Conservation (phyloP, 2,797 vertebrate species). For the Cryptoprocta ferox region DNA sequence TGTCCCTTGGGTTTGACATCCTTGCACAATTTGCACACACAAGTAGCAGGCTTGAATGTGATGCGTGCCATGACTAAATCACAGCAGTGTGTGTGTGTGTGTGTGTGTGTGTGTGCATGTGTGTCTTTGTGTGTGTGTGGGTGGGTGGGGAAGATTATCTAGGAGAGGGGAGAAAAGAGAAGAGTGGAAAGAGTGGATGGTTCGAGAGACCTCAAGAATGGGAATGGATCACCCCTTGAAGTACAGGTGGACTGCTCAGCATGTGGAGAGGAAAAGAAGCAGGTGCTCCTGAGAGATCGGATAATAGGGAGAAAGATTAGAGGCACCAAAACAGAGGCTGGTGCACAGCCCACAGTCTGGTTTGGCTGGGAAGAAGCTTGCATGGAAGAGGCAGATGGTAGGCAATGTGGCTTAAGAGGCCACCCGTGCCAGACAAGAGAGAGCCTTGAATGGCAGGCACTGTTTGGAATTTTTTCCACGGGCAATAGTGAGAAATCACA, state of each 20-base stretch:
- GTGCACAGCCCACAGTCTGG: neutral
- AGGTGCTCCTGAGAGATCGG: neutral
- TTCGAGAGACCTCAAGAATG: neutral
- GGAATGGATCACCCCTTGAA: neutral
- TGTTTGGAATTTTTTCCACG: neutral
- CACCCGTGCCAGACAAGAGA: neutral
- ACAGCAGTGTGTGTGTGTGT: rapidly evolving
- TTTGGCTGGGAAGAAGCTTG: neutral
- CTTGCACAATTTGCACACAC: neutral
- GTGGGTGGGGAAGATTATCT: neutral
- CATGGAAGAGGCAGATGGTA: neutral
- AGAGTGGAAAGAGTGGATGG: neutral
- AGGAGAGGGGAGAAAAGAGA: neutral
- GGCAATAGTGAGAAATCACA: slow-evolving; percentile 8
- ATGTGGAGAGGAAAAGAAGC: neutral
- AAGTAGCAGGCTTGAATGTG: neutral
- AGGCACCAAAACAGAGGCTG: neutral
- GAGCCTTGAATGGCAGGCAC: neutral
- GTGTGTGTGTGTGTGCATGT: too few relatives aligned
- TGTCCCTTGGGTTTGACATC: neutral
- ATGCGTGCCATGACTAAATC: neutral
- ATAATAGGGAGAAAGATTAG: neutral
- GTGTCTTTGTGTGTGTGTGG: neutral
- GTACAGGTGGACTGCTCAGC: neutral
- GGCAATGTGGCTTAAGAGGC: neutral